Evolutionary conservation across 1,140 invertebrate species (phyloP), one percentile per base, ranked within the genome.

Genomic region (Odontomachus brunneus): DNA sequence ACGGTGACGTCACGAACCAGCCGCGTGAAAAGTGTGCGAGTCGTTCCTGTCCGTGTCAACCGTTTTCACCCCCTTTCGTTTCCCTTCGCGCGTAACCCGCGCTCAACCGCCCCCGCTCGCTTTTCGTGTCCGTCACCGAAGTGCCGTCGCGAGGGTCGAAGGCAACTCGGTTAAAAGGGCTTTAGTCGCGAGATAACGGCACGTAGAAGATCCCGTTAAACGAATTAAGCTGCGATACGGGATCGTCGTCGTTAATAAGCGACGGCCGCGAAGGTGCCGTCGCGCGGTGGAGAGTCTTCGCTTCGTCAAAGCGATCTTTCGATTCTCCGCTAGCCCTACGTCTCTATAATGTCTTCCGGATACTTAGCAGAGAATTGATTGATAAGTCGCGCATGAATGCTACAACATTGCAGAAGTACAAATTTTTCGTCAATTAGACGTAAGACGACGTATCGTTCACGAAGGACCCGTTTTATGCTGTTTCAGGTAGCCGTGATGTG

Each of bases 1-100:
- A 94, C 92, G 90, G 89, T 92, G 93, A 94, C 93, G 94, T 94
- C 94, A 94, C 89, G 73, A 86, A 86, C 44, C 71, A 76, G 71
- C 80, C 84, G 88, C 83, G 85, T 91, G 84, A 91, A 91, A 91
- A 91, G 89, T 91, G 87, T 86, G 82, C 83, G 90, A 89, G 74
- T 73, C 84, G 88, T 83, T 73, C 55, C 83, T 74, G 83, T 85
- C 74, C 59, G 86, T 86, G 80, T 88, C 87, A 88, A 88, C 87
- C 76, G n/a, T 60, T 78, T 75, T 74, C 49, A 71, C 55, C n/a
- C 72, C 59, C 29, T 84, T 63, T 51, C 73, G 44, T 48, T 84
- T 57, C 26, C 49, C 67, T 24, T 67, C 55, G 38, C 55, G 63
- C 67, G 26, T 59, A 60, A 65, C 48, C 19, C 26, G 51, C 65